Base-by-base conservation (phyloP, 2,888 invertebrate genomes). In the Sisyra nigra region DNA sequence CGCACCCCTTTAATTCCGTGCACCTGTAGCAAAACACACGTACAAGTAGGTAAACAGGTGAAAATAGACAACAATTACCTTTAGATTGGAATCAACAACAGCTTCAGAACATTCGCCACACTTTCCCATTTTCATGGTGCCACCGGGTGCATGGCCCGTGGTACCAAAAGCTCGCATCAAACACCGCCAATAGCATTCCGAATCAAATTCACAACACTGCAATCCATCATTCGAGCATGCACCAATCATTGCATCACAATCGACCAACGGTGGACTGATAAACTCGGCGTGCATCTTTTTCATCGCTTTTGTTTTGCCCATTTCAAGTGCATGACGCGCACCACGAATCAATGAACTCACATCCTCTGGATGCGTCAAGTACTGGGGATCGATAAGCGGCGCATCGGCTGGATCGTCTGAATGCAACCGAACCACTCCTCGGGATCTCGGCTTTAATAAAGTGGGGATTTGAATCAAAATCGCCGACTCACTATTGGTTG, bases 91-190 rank as follows among this genome's bases (percentile, higher is more conserved):
- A 51, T 69, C 65, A 1, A 76, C 71, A 0, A 76, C 75, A 1
- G 70, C 60, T 52, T 72, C 69, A 0, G 48, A 19, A 37, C 37
- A 37, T 37, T 37, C 19, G 7, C 18, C 44, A 1, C 49, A 45
- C 1, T 61, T 57, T 1, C 78, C 81, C 79, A 83, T 83, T 58
- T 74, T 76, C 40, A 71, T 72, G 1, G 78, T 80, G 38, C 82
- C 77, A 1, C 73, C 72, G 1, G 78, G 75, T 55, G 84, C 82
- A 57, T 77, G 81, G 19, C 71, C 55, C 1, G 72, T 70, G 1
- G 66, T 60, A 6, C 65, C 65, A 57, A 72, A 63, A 47, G 71
- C 62, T 11, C 64, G 61, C 5, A 71, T 64, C 32, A 71, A 66
- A 52, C 78, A 78, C 47, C 61, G 59, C 71, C 74, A 72, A 54